Evolutionary conservation across 2,888 invertebrate genomes (phyloP).

Genomic region (Cataglyphis livida): DNA sequence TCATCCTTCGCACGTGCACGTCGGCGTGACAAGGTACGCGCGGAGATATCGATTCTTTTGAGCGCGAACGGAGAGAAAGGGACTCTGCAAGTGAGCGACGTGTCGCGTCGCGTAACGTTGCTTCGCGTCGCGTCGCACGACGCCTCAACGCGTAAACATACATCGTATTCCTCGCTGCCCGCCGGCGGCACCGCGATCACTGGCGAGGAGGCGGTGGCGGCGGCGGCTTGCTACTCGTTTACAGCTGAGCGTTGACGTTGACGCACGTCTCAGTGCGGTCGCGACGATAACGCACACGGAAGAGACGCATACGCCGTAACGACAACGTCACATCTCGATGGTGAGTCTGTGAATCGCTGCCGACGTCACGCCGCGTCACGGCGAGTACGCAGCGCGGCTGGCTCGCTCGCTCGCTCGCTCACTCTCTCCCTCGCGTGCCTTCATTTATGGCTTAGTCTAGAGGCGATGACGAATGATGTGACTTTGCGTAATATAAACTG

Average conservation of each 20-base stretch:
- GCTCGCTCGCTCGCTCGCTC: not conserved
- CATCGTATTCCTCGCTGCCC: not conserved
- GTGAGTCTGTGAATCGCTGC: conserved; percentile 60
- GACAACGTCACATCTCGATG: conserved; percentile 61
- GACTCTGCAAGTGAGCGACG: not conserved
- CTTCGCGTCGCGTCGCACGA: conserved; percentile 37
- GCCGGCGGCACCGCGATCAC: conserved; percentile 1
- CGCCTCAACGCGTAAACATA: conserved; percentile 36
- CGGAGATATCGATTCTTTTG: conserved; percentile 62
- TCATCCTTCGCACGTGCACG: not conserved
- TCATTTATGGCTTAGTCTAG: not conserved
- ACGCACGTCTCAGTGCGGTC: conserved; percentile 20
- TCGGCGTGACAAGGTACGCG: conserved; percentile 27
- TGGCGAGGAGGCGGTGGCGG: not conserved
- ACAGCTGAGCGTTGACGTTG: conserved; percentile 19
- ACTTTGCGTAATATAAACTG: not conserved
- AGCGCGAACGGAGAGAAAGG: not conserved
- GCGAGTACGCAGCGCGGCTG: not conserved
- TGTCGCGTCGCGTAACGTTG: conserved; percentile 42
- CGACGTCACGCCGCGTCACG: conserved; percentile 48
- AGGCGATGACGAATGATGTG: not conserved
- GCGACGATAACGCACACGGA: conserved; percentile 53
- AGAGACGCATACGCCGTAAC: conserved; percentile 37
- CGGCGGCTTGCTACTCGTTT: not conserved
- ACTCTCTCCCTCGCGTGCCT: not conserved